A percentile compares a stretch with the other conserved stretches of the same genome.
phyloP scores from a whole-genome alignment of 2,888 invertebrate species.

The Cosmorhoe ocellata region DNA sequence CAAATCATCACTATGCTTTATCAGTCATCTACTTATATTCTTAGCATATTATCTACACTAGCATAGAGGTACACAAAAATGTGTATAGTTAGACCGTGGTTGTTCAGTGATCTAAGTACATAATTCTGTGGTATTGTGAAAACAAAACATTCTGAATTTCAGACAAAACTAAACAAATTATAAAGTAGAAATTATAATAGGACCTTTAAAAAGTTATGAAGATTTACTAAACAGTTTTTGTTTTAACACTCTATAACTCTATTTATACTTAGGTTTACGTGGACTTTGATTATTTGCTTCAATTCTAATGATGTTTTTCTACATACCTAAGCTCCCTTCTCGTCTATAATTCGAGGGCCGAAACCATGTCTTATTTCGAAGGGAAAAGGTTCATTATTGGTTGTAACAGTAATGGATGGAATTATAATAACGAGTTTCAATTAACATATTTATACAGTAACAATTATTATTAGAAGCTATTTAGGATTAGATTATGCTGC shows the following conservation, averaged over 20 bases:
- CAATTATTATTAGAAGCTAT: background rate
- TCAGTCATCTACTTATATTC: constrained; percentile 28
- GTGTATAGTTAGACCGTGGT: too few relatives aligned
- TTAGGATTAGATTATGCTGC: background rate
- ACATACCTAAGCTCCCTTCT: constrained; percentile 1
- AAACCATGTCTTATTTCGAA: background rate
- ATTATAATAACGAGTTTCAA: background rate
- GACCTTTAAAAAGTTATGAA: background rate
- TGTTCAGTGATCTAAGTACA: too few relatives aligned
- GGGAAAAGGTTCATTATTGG: background rate
- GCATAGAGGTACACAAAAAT: too few relatives aligned
- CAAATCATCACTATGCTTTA: constrained; percentile 11
- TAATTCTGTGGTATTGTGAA: too few relatives aligned
- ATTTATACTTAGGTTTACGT: background rate
- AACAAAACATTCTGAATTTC: too few relatives aligned
- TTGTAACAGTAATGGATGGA: constrained; percentile 21
- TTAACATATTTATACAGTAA: background rate
- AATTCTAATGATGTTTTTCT: background rate
- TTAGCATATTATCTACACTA: constrained; percentile 9
- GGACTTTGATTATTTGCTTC: background rate
- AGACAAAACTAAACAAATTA: too few relatives aligned
- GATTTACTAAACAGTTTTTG: background rate
- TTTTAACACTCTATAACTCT: constrained; percentile 1
- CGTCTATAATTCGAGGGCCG: background rate
- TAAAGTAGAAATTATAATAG: background rate